Conservation (phyloP, 2,113 vertebrate species). For the Rhegmatorhina hoffmannsi region DNA sequence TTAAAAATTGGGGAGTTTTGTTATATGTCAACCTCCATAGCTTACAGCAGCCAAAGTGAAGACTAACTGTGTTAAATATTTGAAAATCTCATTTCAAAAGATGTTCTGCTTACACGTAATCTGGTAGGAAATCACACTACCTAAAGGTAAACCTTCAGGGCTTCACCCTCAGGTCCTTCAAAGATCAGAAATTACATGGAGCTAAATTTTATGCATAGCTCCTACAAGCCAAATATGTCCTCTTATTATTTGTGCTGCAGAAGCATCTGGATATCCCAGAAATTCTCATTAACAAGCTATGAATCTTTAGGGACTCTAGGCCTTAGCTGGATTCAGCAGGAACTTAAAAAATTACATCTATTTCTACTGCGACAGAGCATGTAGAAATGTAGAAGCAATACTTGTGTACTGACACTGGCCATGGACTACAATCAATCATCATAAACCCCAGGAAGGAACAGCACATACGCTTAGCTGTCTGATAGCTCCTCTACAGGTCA, state of each 20-base stretch:
- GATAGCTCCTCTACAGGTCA: background rate
- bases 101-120: background rate
- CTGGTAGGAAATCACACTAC: background rate
- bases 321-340: background rate
- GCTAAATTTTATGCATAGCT: background rate
- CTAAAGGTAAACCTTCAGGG: background rate
- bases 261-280: background rate
- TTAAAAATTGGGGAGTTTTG: fast-evolving
- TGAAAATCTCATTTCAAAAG: background rate
- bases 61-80: background rate
- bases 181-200: background rate
- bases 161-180: background rate
- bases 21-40: background rate
- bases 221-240: background rate
- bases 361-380: background rate
- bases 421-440: background rate
- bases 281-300: background rate
- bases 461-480: background rate
- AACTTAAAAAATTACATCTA: background rate
- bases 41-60: background rate
- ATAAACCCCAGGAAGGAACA: background rate
- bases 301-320: background rate
- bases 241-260: background rate
- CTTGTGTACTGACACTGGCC: background rate
- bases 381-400: fast-evolving